phyloP scores from a whole-genome alignment of 2,113 vertebrate genomes.

The Gymnocephalus cernua region DNA sequence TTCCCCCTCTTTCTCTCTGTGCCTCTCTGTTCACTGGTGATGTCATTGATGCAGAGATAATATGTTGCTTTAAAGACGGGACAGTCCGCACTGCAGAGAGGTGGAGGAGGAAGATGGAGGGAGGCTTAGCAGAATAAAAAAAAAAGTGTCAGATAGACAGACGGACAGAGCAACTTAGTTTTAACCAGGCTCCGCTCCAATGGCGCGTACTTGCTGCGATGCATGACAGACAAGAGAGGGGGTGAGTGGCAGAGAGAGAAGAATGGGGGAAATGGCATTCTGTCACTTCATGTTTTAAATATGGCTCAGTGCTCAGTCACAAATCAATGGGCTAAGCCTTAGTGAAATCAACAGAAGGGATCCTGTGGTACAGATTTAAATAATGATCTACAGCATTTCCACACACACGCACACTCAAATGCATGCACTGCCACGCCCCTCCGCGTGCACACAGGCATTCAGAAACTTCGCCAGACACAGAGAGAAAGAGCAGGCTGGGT shows the following conservation, averaged over 20 bases:
- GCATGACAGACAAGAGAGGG: conserved; percentile 27
- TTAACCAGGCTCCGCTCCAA: conserved; percentile 33
- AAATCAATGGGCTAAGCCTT: conserved; percentile 54
- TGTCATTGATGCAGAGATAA: conserved; percentile 81
- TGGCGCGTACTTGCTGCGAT: conserved; percentile 11
- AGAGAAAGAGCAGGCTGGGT: conserved; percentile 36
- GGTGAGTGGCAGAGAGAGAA: conserved; percentile 25
- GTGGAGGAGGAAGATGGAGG: conserved; percentile 44
- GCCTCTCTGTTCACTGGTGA: conserved; percentile 60
- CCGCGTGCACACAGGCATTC: conserved; percentile 12
- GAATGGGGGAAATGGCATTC: background rate
- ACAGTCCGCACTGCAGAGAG: conserved; percentile 76
- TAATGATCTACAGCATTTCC: conserved; percentile 56
- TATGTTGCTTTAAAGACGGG: conserved; percentile 77
- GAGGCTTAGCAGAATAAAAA: conserved; percentile 52
- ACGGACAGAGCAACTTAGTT: conserved; percentile 45
- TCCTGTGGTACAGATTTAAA: conserved; percentile 64
- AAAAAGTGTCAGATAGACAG: conserved; percentile 39
- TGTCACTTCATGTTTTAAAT: conserved; percentile 64
- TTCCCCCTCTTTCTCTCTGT: conserved; percentile 25
- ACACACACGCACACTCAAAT: conserved; percentile 14
- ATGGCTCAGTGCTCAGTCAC: conserved; percentile 53
- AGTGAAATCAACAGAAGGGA: conserved; percentile 36
- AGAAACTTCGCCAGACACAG: conserved; percentile 59
- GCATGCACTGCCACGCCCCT: conserved; percentile 43